A percentile compares a stretch with the other conserved stretches of the same genome.
Evolutionary conservation across 2,888 invertebrate species (phyloP).

Genomic region (Stomorhina lunata): DNA sequence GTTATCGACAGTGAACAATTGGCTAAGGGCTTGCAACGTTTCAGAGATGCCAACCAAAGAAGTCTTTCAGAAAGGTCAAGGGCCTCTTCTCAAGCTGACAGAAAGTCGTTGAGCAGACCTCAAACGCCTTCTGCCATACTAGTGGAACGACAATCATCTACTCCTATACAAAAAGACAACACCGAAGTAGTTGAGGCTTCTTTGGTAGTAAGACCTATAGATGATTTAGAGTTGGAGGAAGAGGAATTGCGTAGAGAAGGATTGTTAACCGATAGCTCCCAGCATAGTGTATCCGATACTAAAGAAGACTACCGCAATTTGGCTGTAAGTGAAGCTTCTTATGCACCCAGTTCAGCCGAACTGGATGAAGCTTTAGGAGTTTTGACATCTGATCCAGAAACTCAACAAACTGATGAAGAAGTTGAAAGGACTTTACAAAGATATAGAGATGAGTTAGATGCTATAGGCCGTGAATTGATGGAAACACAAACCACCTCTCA

Average conservation of each 20-base stretch:
- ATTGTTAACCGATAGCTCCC: conserved; percentile 75
- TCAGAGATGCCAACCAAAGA: conserved; percentile 82
- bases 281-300: conserved; percentile 76
- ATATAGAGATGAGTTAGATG: conserved; percentile 61
- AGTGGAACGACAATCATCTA: conserved; percentile 83
- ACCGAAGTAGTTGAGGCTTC: conserved; percentile 84
- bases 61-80: conserved; percentile 83
- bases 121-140: conserved; percentile 84
- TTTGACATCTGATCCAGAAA: conserved; percentile 64
- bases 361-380: conserved; percentile 74
- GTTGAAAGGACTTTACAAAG: conserved; percentile 50
- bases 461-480: conserved; percentile 58
- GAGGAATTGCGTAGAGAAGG: conserved; percentile 75
- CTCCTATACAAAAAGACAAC: conserved; percentile 82
- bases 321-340: conserved; percentile 72
- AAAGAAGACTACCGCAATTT: conserved; percentile 68
- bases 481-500: conserved; percentile 62
- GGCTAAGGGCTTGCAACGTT: conserved; percentile 80
- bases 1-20: conserved; percentile 82
- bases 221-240: conserved; percentile 80
- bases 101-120: conserved; percentile 82
- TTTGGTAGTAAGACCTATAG: conserved; percentile 84
- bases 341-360: conserved; percentile 75
- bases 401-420: conserved; percentile 62
- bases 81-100: conserved; percentile 82